phyloP scores from a whole-genome alignment of 2,113 vertebrate species.

The Scophthalmus maximus region DNA sequence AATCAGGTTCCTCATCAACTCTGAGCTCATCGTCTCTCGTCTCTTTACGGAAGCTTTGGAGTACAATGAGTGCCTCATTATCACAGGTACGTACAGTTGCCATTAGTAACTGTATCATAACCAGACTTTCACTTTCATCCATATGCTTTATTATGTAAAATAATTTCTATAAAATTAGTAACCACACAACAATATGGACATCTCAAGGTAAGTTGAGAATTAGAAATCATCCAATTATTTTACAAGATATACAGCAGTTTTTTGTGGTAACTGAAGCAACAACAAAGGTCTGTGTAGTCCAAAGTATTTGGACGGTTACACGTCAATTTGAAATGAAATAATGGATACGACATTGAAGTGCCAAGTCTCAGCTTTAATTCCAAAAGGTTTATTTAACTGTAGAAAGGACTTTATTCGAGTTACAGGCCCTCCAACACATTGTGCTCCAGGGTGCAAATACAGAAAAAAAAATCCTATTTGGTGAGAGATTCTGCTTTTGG shows the following conservation, averaged over 20 bases:
- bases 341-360: background rate
- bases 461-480: background rate
- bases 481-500: background rate
- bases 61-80: constrained; percentile 95
- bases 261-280: no score
- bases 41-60: constrained; percentile 97
- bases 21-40: constrained; percentile 94
- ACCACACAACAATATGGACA: background rate
- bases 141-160: background rate
- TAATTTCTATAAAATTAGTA: background rate
- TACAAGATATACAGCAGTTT: no score
- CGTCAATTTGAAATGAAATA: background rate
- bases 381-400: background rate
- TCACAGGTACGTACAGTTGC: constrained; percentile 94
- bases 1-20: constrained; percentile 97
- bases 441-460: no score
- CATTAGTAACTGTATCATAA: background rate
- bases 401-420: background rate
- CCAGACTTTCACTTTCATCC: background rate
- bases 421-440: no score
- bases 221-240: no score
- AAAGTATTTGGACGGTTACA: background rate
- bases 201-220: background rate
- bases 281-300: no score
- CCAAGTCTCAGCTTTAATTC: background rate